Base-by-base conservation (phyloP, 2,888 invertebrate species). In the Ichneumoninae sp. region DNA sequence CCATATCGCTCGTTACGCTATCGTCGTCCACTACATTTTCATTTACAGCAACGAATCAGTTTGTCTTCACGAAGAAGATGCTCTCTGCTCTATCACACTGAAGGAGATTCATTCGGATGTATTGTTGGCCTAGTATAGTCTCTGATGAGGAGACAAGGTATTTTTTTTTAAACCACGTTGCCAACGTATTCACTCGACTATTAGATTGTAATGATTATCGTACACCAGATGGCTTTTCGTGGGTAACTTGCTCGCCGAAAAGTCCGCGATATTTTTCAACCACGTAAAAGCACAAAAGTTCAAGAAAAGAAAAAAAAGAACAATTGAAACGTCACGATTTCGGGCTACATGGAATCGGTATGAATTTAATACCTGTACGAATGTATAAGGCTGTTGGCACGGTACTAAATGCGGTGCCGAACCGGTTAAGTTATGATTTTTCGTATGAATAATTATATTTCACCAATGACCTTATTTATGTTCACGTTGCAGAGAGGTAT, bases 51-150 rank as follows among this genome's bases (percentile, higher is more conserved):
- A 50, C 13, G 40, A 33, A 63, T 63, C 36, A 10, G 10, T 60
- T 22, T 47, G 71, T 73, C 10, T 44, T 69, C 36, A 6, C 44
- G 1, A 10, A 68, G 60, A 30, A 44, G 5, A 69, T 36, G 33
- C 47, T 40, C 22, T 68, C 33, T 44, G 65, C 3, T 69, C 47
- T 22, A 19, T 22, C 40, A 70, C 22, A 10, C 44, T n/a, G 19
- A 60, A 19, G 7, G 50, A 40, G 63, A 69, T 69, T 63, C 47
- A 26, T 30, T 44, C 22, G 44, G 63, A 73, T 44, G 54, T 13
- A 47, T 81, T 40, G 36, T 47, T 70, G 81, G 84, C 84, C 81
- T 85, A 85, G 19, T 65, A 65, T 68, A 65, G 50, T 63, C 63
- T 47, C 13, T 13, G n/a, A 50, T 50, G 16, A 50, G 16, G 10